These are phyloP conservation scores for Babylonia areolata DNA, from an alignment of 1,140 invertebrate species.

Conservation along the genomic window DNA sequence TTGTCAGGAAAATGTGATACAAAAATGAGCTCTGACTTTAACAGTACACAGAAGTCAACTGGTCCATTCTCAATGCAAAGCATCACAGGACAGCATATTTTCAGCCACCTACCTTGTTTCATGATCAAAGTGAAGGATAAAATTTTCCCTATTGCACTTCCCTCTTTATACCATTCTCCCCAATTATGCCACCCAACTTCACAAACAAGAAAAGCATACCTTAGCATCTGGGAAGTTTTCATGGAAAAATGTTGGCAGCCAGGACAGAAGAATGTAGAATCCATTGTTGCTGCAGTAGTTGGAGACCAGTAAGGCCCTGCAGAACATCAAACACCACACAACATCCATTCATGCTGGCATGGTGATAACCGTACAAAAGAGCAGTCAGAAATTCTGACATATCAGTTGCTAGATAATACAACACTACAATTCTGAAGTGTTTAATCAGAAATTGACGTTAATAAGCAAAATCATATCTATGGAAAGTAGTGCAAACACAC, in stretches of 20 bases:
- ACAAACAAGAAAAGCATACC: constrained; percentile 45
- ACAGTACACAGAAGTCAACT: no score
- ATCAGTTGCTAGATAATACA: not conserved
- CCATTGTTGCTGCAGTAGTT: constrained; percentile 87
- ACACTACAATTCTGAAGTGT: not conserved
- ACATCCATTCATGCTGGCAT: not conserved
- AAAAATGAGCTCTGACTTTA: no score
- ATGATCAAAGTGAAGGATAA: not conserved
- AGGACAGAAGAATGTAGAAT: constrained; percentile 85
- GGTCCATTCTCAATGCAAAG: no score
- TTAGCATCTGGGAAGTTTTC: constrained; percentile 78
- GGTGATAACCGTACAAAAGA: no score
- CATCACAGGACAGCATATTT: no score
- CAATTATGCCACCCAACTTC: not conserved
- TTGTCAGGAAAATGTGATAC: no score
- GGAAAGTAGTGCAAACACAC: no score
- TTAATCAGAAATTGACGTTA: not conserved
- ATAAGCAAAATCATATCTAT: no score
- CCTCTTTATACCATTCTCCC: not conserved
- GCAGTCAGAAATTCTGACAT: not conserved
- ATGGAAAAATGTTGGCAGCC: constrained; percentile 86
- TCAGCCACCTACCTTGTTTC: no score
- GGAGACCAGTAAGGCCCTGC: constrained; percentile 81
- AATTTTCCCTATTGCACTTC: not conserved
- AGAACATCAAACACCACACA: constrained; percentile 65